Percentiles rank a stretch among this genome's conserved stretches.
phyloP scores from a whole-genome alignment of 2,888 invertebrate genomes.

The Dioctria linearis region DNA sequence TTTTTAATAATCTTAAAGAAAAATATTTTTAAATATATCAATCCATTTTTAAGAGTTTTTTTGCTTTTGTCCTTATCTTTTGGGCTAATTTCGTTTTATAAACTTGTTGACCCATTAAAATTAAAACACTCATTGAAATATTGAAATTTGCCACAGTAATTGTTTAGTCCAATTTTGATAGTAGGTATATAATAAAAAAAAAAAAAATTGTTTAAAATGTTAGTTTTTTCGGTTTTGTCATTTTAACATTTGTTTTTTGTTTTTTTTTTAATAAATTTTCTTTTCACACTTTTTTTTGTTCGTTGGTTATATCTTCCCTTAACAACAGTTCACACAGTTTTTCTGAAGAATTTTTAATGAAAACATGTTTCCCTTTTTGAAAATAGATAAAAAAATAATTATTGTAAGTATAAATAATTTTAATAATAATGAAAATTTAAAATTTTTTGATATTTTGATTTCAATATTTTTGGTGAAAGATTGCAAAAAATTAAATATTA shows the following conservation, averaged over 20 bases:
- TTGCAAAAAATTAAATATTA: slow-evolving; percentile 2
- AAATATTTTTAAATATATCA: slow-evolving; percentile 43
- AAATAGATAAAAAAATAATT: not conserved
- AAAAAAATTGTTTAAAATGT: slow-evolving; percentile 37
- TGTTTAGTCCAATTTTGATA: slow-evolving; percentile 34
- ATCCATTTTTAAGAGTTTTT: slow-evolving; percentile 53
- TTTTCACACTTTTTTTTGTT: not conserved
- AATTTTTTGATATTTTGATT: too few species aligned
- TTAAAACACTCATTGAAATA: slow-evolving; percentile 48
- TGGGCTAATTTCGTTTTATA: slow-evolving; percentile 19
- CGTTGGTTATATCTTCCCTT: not conserved
- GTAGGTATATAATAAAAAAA: too few species aligned
- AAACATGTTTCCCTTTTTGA: slow-evolving; percentile 52
- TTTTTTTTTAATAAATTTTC: slow-evolving; percentile 20
- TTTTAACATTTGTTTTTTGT: slow-evolving; percentile 16
- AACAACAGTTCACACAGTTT: slow-evolving; percentile 47
- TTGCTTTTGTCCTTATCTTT: slow-evolving; percentile 34
- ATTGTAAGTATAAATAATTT: not conserved
- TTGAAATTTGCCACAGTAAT: slow-evolving; percentile 2
- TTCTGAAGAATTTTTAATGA: slow-evolving; percentile 48
- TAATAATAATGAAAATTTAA: not conserved
- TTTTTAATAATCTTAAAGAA: slow-evolving; percentile 37
- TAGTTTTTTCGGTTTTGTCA: slow-evolving; percentile 8
- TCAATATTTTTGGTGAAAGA: not conserved
- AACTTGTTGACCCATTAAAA: slow-evolving; percentile 28